These are phyloP conservation scores for Phylloscopus trochilus DNA, from an alignment of 2,113 vertebrate genomes.

Conservation along the genomic window DNA sequence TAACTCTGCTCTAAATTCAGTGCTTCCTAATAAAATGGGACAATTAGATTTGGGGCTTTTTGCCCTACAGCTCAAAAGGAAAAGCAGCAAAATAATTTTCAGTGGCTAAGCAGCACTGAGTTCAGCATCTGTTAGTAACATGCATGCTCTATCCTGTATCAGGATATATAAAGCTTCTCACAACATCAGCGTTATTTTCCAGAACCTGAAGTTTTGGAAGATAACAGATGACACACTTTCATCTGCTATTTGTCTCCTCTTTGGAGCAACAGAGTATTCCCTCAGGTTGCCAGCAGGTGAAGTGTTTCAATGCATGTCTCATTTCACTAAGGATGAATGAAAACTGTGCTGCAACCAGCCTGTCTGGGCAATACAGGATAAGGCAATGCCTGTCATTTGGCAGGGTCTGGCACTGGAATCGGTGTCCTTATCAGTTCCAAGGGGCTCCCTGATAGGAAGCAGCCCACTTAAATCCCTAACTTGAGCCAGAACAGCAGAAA, in stretches of 20 bases:
- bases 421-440: not conserved
- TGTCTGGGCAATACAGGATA: not conserved
- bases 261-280: not conserved
- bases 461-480: not conserved
- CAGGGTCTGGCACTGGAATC: not conserved
- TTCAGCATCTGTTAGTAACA: not conserved
- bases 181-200: not conserved
- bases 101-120: not conserved
- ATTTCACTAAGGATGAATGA: not conserved
- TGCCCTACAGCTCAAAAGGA: not conserved
- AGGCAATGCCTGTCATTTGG: not conserved
- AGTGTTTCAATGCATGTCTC: not conserved
- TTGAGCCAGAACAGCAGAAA: not conserved
- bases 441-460: not conserved
- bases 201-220: not conserved
- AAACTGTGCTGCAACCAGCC: not conserved
- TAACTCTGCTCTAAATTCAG: not conserved
- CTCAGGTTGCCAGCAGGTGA: not conserved
- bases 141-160: not conserved
- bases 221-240: not conserved
- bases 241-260: not conserved
- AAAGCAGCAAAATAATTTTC: not conserved
- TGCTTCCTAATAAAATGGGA: not conserved
- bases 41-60: not conserved
- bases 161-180: not conserved